phyloP scores from a whole-genome alignment of 2,888 invertebrate genomes.

The Endomychus coccineus region DNA sequence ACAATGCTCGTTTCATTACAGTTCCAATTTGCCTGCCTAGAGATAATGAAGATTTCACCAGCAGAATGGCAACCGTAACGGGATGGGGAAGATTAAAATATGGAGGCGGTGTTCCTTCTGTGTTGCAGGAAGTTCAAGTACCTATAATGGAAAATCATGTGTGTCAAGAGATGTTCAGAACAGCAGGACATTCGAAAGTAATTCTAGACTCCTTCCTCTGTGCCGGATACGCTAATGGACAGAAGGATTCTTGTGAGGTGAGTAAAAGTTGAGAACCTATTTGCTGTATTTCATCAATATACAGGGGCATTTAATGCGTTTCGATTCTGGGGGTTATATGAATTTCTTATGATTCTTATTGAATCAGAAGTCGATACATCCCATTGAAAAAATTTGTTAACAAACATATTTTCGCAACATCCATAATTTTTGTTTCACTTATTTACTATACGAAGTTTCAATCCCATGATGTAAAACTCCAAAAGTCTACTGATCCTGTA shows the following conservation, averaged over 20 bases:
- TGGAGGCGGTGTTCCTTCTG: conserved; percentile 83
- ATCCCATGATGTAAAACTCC: too few relatives aligned
- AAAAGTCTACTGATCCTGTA: too few relatives aligned
- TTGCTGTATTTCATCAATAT: too few relatives aligned
- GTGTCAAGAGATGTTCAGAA: conserved; percentile 90
- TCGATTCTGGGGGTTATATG: too few relatives aligned
- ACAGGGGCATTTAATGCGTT: too few relatives aligned
- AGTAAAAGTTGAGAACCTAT: conserved; percentile 27
- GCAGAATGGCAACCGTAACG: conserved; percentile 80
- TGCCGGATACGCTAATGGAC: conserved; percentile 86
- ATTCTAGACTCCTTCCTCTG: conserved; percentile 84
- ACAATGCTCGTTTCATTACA: conserved; percentile 38
- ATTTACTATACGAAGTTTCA: too few relatives aligned
- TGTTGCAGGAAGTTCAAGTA: conserved; percentile 85
- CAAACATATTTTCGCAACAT: too few relatives aligned
- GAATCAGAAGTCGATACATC: too few relatives aligned
- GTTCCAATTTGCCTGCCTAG: conserved; percentile 89
- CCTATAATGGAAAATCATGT: conserved; percentile 87
- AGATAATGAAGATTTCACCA: conserved; percentile 72
- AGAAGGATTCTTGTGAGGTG: conserved; percentile 90
- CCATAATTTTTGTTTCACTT: too few relatives aligned
- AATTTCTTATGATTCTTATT: too few relatives aligned
- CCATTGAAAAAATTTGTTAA: too few relatives aligned
- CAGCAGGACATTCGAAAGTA: conserved; percentile 80
- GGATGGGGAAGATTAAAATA: conserved; percentile 91